Conservation (phyloP, 2,888 invertebrate genomes). For the Luperina nickerlii region DNA sequence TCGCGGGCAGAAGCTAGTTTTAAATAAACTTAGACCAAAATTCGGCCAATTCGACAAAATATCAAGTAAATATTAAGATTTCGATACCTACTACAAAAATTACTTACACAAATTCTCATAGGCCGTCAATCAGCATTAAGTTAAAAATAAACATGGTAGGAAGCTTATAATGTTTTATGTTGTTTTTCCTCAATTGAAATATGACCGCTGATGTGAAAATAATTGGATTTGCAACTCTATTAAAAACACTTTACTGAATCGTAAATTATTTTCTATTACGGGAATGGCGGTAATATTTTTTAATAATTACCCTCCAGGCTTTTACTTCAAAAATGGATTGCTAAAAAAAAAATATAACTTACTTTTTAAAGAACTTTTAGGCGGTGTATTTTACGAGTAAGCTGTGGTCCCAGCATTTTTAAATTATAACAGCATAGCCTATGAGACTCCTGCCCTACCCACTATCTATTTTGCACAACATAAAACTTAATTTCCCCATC, state of each 20-base stretch:
- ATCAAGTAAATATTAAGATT: no score
- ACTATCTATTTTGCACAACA: background rate
- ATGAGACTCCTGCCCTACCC: background rate
- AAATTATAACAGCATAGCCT: background rate
- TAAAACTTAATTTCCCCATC: background rate
- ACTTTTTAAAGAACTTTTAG: conserved; percentile 10
- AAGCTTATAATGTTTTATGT: conserved; percentile 10
- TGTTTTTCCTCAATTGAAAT: conserved; percentile 55
- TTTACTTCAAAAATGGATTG: conserved; percentile 12
- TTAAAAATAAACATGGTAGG: conserved; percentile 19
- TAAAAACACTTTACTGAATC: conserved; percentile 47
- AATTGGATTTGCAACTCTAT: conserved; percentile 53
- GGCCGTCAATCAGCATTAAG: background rate
- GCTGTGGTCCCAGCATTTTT: background rate
- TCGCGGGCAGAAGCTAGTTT: background rate
- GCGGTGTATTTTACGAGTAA: conserved; percentile 9
- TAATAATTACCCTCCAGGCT: conserved; percentile 35
- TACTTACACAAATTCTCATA: background rate
- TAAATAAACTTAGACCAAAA: background rate
- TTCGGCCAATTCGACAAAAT: background rate
- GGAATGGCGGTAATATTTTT: conserved; percentile 31
- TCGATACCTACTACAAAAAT: background rate
- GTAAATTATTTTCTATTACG: conserved; percentile 44
- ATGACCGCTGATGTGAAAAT: conserved; percentile 43
- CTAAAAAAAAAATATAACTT: conserved; percentile 22